Evolutionary conservation across 2,113 vertebrate species (phyloP).

Genomic region (Sclerurus mexicanus): DNA sequence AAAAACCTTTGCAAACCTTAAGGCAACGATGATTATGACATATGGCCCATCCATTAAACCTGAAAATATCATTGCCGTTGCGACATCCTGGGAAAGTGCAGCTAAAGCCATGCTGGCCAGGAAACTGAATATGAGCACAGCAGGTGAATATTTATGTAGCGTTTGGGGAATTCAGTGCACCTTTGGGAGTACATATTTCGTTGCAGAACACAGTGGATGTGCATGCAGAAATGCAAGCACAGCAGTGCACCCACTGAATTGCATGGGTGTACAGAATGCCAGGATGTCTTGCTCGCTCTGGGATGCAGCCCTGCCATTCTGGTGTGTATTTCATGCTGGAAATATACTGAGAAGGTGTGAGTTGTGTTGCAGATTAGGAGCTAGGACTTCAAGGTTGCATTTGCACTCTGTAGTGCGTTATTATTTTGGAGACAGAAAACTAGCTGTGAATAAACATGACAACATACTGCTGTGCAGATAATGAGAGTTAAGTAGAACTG

Average conservation of each 20-base stretch:
- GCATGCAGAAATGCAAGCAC: background rate
- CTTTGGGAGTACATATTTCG: background rate
- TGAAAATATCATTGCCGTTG: conserved; percentile 77
- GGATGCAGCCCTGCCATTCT: background rate
- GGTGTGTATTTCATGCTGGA: background rate
- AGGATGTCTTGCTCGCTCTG: background rate
- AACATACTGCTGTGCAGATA: background rate
- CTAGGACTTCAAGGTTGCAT: background rate
- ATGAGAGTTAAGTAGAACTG: background rate
- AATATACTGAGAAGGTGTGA: background rate
- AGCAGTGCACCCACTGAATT: background rate
- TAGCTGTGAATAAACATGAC: background rate
- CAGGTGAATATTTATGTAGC: conserved; percentile 71
- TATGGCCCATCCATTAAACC: conserved; percentile 66
- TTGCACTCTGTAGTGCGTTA: background rate
- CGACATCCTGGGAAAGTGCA: conserved; percentile 79
- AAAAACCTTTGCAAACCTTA: conserved; percentile 81
- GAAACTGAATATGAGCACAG: conserved; percentile 73
- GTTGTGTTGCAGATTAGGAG: background rate
- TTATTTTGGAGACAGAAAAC: background rate
- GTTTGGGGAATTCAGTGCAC: background rate
- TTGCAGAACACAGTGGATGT: background rate
- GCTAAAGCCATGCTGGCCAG: conserved; percentile 80
- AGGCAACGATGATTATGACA: conserved; percentile 74
- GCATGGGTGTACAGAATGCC: background rate